Base-by-base conservation (phyloP, 2,113 vertebrate genomes). In the Otocyon megalotis region DNA sequence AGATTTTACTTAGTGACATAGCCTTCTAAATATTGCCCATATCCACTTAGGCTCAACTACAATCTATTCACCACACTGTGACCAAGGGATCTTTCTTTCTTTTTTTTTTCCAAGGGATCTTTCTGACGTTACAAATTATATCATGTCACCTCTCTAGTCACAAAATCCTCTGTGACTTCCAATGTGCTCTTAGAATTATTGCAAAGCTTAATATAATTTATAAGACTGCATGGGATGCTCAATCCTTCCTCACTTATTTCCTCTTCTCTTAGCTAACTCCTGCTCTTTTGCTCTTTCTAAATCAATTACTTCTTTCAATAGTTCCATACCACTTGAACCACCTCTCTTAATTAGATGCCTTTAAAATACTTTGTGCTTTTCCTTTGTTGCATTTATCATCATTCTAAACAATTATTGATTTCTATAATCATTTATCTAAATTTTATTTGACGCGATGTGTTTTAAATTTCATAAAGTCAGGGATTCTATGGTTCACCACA, bases 381-480 rank as follows among this genome's bases (percentile, higher is more conserved):
- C 2, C 20, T 85, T 93, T 96, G 58, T 56, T 58, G n/a, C 20
- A 58, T 32, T 83, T 77, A 22, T 50, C 50, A 88, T 97, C 62
- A 32, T 88, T 95, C 65, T 81, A 88, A 72, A 1, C 3, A 84
- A 43, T 69, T 88, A 35, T 16, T 93, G 20, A 92, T 69, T 92
- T 96, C 19, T 92, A 1, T 74, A 85, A 88, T 90, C 37, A 89
- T 53, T 92, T 96, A 35, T 32, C 1, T 69, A 32, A 30, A 35
- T 76, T 85, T 96, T 82, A 72, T 80, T 43, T 90, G 56, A 81
- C 2, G 3, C 16, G 3, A 65, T 81, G 8, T 60, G 48, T 60
- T 95, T 89, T 79, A 86, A 74, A 76, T 96, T 94, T 92, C 35
- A 88, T 54, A 6, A 83, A 94, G 58, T 89, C 20, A 37, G 32